Percentiles rank a stretch among this genome's conserved stretches.
phyloP scores from a whole-genome alignment of 35 echinoderm and acorn worm genomes.

The Lytechinus variegatus region DNA sequence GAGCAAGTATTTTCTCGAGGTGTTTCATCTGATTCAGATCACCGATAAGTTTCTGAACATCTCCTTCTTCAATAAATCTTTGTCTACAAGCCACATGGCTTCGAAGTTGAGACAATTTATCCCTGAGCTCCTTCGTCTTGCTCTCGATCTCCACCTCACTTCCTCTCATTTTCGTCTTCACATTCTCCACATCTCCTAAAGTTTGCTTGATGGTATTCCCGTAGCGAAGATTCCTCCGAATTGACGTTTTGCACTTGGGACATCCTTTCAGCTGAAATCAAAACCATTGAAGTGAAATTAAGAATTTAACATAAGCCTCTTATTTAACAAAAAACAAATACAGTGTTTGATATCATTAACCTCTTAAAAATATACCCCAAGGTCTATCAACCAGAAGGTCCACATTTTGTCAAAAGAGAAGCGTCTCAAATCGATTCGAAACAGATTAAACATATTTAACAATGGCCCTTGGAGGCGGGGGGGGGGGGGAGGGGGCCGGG shows the following conservation, averaged over 20 bases:
- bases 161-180: constrained; percentile 52
- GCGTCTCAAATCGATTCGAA: no score
- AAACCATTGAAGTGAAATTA: neutral
- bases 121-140: neutral
- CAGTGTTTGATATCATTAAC: no score
- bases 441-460: no score
- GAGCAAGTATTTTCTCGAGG: neutral
- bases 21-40: neutral
- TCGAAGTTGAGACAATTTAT: neutral
- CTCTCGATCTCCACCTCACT: constrained; percentile 34
- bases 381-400: no score
- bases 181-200: constrained; percentile 47
- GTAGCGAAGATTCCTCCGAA: constrained; percentile 60
- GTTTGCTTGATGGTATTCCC: constrained; percentile 61
- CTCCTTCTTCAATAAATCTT: neutral
- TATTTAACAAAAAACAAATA: no score
- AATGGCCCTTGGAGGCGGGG: no score
- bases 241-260: constrained; percentile 64
- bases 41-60: neutral
- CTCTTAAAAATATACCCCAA: no score
- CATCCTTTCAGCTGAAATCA: constrained; percentile 54
- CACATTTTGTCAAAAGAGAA: no score
- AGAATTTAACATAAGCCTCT: neutral
- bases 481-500: no score
- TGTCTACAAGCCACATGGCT: neutral